Conservation (phyloP, 2,113 vertebrate genomes). For the Aptenodytes patagonicus region DNA sequence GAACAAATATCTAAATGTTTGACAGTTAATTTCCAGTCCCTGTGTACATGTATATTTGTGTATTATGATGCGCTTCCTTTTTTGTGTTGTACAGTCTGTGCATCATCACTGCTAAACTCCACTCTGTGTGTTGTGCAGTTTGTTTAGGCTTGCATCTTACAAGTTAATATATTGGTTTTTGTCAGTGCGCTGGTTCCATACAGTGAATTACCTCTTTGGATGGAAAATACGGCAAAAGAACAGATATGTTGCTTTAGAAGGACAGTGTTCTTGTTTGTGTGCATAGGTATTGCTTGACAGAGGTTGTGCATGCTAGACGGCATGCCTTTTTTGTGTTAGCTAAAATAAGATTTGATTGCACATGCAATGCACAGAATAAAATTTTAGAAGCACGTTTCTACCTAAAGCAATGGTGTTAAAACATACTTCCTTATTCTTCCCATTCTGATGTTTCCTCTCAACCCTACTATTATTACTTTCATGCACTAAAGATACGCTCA, state of each 20-base stretch:
- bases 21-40: neutral
- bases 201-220: neutral
- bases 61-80: neutral
- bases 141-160: neutral
- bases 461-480: neutral
- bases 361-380: neutral
- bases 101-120: neutral
- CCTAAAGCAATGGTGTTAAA: neutral
- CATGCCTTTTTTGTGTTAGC: neutral
- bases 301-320: neutral
- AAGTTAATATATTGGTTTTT: constrained; percentile 30
- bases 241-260: neutral
- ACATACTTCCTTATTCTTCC: neutral
- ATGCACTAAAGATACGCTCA: neutral
- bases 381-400: neutral
- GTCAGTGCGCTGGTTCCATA: neutral
- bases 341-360: neutral
- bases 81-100: neutral
- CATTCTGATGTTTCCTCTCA: neutral
- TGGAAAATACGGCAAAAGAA: neutral
- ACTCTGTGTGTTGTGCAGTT: neutral
- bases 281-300: neutral
- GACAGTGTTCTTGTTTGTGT: neutral
- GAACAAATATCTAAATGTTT: neutral
- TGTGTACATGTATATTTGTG: neutral